phyloP scores from a whole-genome alignment of 2,113 vertebrate species.

The Marcusenius ussheri region DNA sequence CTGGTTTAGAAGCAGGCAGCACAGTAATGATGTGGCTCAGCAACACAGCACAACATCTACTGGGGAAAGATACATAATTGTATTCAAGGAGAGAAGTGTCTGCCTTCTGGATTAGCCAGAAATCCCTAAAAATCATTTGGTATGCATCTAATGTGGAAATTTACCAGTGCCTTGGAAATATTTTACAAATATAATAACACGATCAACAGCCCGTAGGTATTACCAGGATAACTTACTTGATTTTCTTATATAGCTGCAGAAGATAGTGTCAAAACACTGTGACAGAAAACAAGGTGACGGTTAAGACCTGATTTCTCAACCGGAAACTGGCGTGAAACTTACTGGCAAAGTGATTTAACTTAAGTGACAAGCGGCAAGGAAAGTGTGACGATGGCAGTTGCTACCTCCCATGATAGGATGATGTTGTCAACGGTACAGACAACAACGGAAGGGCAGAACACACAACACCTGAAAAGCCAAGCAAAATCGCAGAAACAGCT shows the following conservation, averaged over 20 bases:
- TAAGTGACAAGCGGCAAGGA: not conserved
- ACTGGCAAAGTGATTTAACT: not conserved
- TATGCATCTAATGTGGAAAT: not conserved
- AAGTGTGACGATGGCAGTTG: not conserved
- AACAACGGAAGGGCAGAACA: not conserved
- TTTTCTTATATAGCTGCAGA: not conserved
- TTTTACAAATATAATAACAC: not conserved
- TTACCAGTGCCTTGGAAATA: not conserved
- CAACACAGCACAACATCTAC: conserved; percentile 5
- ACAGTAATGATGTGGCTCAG: not conserved
- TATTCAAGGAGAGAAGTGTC: not conserved
- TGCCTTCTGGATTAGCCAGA: not conserved
- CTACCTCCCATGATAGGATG: not conserved
- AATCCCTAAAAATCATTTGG: conserved; percentile 2
- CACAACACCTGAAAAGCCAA: not conserved
- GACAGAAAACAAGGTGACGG: not conserved
- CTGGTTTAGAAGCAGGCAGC: not conserved
- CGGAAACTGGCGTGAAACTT: not conserved
- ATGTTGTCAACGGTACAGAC: not conserved
- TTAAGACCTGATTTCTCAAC: not conserved
- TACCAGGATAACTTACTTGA: not conserved
- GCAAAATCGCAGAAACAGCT: not conserved
- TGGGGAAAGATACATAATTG: not conserved
- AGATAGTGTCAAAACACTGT: not conserved
- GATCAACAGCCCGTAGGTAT: not conserved